These are phyloP conservation scores for Syngnathus acus DNA, from an alignment of 2,797 vertebrate genomes.

Conservation along the genomic window DNA sequence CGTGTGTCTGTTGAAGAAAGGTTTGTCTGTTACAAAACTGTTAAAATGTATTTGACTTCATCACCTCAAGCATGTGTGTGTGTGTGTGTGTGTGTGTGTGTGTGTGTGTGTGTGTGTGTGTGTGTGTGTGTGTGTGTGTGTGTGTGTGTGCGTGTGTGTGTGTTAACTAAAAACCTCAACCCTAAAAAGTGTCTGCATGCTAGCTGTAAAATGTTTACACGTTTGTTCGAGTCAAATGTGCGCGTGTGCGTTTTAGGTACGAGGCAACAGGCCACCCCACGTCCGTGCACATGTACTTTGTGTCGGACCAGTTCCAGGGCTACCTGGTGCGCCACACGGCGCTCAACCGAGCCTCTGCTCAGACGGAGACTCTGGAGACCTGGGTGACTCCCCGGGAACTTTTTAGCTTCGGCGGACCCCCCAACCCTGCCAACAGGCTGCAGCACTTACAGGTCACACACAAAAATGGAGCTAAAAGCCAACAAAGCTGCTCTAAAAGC, in stretches of 20 bases:
- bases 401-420: conserved; percentile 70
- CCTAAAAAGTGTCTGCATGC: neutral
- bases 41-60: neutral
- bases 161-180: neutral
- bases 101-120: too few species aligned
- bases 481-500: too few species aligned
- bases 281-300: conserved; percentile 90
- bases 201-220: neutral
- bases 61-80: neutral
- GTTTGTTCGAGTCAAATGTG: neutral
- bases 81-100: conserved; percentile 7
- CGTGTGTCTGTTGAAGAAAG: conserved; percentile 4
- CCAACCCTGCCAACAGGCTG: conserved; percentile 76
- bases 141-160: neutral
- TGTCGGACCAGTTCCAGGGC: conserved; percentile 91
- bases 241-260: conserved; percentile 69
- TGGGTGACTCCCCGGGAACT: conserved; percentile 90
- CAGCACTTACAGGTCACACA: conserved; percentile 85
- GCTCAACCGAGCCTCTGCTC: conserved; percentile 84
- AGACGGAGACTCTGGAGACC: conserved; percentile 87
- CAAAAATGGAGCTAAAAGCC: neutral
- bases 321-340: conserved; percentile 84
- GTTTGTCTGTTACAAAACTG: neutral
- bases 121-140: too few species aligned
- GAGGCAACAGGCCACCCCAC: conserved; percentile 78